Evolutionary conservation across 1,140 invertebrate species (phyloP).

Genomic region (Acromyrmex heyeri): DNA sequence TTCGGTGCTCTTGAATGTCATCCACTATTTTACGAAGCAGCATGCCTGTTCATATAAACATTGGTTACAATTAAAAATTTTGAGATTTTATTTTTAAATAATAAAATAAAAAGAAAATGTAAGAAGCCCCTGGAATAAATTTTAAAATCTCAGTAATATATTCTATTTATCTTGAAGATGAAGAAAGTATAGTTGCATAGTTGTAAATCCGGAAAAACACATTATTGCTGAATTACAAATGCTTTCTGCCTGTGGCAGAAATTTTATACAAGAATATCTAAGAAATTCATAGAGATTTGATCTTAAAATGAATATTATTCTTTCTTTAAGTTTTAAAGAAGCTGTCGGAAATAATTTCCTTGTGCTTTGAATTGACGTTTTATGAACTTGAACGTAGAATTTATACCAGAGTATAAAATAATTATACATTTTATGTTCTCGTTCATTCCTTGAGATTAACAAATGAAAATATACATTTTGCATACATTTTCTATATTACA

Average conservation of each 20-base stretch:
- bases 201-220: not conserved
- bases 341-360: slow-evolving; percentile 11
- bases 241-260: not conserved
- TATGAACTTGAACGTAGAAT: too few relatives aligned
- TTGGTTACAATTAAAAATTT: slow-evolving; percentile 25
- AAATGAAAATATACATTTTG: too few relatives aligned
- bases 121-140: not conserved
- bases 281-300: slow-evolving; percentile 11
- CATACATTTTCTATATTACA: too few relatives aligned
- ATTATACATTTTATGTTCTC: too few relatives aligned
- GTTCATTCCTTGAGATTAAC: too few relatives aligned
- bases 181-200: not conserved
- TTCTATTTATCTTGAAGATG: not conserved
- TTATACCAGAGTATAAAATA: too few relatives aligned
- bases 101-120: not conserved
- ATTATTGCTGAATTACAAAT: slow-evolving; percentile 28
- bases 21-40: slow-evolving; percentile 80
- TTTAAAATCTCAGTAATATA: not conserved
- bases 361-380: not conserved
- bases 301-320: slow-evolving; percentile 17
- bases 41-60: slow-evolving; percentile 70
- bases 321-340: slow-evolving; percentile 24
- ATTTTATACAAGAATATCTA: slow-evolving; percentile 2
- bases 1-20: slow-evolving; percentile 75
- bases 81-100: not conserved